Conservation (phyloP, 2,888 invertebrate species). For the Macaria liturata region DNA sequence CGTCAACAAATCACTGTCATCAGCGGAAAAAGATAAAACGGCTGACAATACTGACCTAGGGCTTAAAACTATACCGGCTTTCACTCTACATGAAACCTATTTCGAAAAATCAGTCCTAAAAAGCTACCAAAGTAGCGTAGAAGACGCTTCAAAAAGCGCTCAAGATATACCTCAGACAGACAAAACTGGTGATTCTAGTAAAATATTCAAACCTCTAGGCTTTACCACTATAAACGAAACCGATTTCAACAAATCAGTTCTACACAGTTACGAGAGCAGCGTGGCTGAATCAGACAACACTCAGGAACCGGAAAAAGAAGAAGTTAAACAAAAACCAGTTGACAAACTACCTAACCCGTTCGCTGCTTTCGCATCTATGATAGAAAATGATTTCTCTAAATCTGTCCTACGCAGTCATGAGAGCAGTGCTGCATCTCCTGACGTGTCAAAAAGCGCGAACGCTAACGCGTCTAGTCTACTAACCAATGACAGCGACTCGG, state of each 20-base stretch:
- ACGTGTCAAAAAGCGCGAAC: slow-evolving; percentile 30
- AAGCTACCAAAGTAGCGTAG: slow-evolving; percentile 63
- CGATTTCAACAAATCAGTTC: slow-evolving; percentile 61
- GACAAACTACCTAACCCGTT: slow-evolving; percentile 43
- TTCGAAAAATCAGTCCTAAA: slow-evolving; percentile 63
- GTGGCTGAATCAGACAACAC: slow-evolving; percentile 45
- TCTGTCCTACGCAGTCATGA: slow-evolving; percentile 59
- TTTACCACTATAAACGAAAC: slow-evolving; percentile 57
- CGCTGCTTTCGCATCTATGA: slow-evolving; percentile 45
- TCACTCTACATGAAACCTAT: slow-evolving; percentile 58
- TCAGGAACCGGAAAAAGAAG: slow-evolving; percentile 36
- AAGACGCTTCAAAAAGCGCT: slow-evolving; percentile 46
- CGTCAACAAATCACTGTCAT: slow-evolving; percentile 62
- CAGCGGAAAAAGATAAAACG: slow-evolving; percentile 46
- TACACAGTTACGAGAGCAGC: slow-evolving; percentile 57
- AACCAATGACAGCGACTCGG: slow-evolving; percentile 70
- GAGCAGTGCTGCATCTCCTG: slow-evolving; percentile 50
- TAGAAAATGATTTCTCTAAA: slow-evolving; percentile 56
- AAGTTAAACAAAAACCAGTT: slow-evolving; percentile 22
- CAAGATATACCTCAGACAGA: slow-evolving; percentile 37
- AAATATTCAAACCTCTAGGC: slow-evolving; percentile 44
- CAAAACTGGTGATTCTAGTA: slow-evolving; percentile 22
- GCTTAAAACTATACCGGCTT: slow-evolving; percentile 53
- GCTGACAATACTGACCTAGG: slow-evolving; percentile 40
- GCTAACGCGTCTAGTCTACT: slow-evolving; percentile 60